Evolutionary conservation across 1,140 invertebrate genomes (phyloP).

Genomic region (Aphidius ervi): DNA sequence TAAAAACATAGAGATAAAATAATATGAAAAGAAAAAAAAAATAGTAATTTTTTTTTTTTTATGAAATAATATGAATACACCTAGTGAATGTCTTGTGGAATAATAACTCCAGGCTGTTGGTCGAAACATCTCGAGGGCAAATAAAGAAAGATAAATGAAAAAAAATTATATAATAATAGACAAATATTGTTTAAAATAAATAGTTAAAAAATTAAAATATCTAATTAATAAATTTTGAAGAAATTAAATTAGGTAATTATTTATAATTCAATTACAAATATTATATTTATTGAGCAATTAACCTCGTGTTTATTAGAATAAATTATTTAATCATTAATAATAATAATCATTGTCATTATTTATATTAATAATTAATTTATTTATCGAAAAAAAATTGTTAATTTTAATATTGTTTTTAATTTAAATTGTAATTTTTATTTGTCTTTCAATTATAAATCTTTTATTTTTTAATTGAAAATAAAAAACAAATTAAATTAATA

Average conservation of each 20-base stretch:
- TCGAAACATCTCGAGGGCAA: conserved; percentile 36
- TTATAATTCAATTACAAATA: too few relatives aligned
- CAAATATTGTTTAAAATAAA: too few relatives aligned
- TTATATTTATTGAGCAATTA: background rate
- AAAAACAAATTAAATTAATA: background rate
- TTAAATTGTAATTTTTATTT: background rate
- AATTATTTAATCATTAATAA: conserved; percentile 18
- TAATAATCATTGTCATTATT: conserved; percentile 8
- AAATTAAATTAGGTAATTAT: too few relatives aligned
- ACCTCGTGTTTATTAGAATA: conserved; percentile 3
- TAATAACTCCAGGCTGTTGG: conserved; percentile 40
- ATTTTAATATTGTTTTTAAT: background rate
- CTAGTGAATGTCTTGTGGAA: background rate
- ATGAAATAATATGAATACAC: too few relatives aligned
- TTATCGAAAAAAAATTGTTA: background rate
- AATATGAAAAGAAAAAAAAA: too few relatives aligned
- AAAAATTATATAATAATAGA: too few relatives aligned
- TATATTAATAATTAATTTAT: conserved; percentile 8
- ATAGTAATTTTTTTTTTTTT: too few relatives aligned
- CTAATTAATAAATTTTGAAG: too few relatives aligned
- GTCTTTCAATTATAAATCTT: too few relatives aligned
- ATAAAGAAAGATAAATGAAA: conserved; percentile 5
- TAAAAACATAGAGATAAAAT: background rate
- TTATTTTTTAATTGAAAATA: background rate
- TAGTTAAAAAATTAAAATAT: too few relatives aligned